Evolutionary conservation across 1,140 invertebrate species (phyloP).

Genomic region (Magallana gigas): DNA sequence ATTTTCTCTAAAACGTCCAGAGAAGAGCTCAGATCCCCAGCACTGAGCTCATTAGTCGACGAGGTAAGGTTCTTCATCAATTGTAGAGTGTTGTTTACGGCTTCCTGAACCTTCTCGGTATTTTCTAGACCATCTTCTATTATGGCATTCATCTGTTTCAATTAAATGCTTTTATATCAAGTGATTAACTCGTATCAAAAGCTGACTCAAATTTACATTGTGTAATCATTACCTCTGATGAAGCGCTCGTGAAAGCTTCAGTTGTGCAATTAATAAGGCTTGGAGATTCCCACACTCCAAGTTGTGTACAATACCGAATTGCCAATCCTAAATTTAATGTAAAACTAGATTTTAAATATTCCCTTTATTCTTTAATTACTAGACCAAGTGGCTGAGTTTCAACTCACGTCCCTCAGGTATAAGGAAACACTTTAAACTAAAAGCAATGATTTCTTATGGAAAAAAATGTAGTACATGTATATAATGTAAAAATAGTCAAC

Average conservation of each 20-base stretch:
- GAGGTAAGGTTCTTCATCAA: not conserved
- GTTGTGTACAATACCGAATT: not conserved
- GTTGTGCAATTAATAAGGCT: not conserved
- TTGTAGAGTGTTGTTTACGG: not conserved
- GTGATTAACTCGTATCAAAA: not conserved
- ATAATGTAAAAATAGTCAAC: no score
- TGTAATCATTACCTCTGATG: not conserved
- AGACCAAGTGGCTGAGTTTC: no score
- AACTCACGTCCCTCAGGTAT: no score
- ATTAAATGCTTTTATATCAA: not conserved
- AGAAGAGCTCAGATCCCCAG: slow-evolving; percentile 12
- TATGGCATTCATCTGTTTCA: not conserved
- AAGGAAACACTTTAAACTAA: no score
- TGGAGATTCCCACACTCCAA: not conserved
- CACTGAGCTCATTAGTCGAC: not conserved
- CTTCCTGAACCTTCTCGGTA: not conserved
- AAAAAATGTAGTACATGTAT: no score
- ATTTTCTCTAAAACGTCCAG: not conserved
- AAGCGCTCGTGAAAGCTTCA: not conserved
- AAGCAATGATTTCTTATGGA: no score
- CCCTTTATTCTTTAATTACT: no score
- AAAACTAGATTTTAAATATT: no score
- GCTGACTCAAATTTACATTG: not conserved
- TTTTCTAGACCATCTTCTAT: not conserved
- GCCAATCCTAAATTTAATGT: not conserved